Evolutionary conservation across 2,888 invertebrate genomes (phyloP).

Genomic region (Tetranychus truncatus): DNA sequence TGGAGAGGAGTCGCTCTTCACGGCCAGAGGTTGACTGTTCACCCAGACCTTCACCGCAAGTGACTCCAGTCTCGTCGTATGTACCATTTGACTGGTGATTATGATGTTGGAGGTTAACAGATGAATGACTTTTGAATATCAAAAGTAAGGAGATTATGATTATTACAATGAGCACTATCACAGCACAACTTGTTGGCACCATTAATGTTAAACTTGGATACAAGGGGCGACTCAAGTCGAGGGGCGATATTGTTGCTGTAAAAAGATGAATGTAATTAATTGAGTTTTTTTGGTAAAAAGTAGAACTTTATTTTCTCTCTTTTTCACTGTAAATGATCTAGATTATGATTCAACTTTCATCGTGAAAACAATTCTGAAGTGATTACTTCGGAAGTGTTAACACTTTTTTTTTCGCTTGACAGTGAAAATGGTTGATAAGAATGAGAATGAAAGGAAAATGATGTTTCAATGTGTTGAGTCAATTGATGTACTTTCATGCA

Average conservation of each 20-base stretch:
- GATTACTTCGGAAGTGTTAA: no score
- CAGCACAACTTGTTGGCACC: conserved; percentile 26
- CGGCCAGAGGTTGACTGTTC: not conserved
- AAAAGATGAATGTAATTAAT: not conserved
- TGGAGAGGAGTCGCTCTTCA: not conserved
- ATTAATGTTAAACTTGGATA: conserved; percentile 18
- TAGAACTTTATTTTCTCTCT: not conserved
- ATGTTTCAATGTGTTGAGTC: no score
- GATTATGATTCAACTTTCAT: no score
- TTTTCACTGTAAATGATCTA: no score
- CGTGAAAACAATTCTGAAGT: no score
- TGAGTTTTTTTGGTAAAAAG: not conserved
- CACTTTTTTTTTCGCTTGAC: no score
- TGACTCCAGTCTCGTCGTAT: not conserved
- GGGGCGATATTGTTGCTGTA: conserved; percentile 10
- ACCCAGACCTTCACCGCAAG: not conserved
- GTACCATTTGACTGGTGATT: no score
- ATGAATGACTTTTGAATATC: conserved; percentile 1
- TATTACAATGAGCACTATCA: conserved; percentile 24
- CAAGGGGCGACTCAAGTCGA: conserved; percentile 1
- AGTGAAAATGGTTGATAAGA: no score
- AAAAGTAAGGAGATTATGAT: conserved; percentile 13
- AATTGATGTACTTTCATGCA: no score
- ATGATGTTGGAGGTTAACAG: not conserved
- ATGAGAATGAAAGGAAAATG: no score